phyloP scores from a whole-genome alignment of 2,113 vertebrate species.

The Bubalus kerabau region DNA sequence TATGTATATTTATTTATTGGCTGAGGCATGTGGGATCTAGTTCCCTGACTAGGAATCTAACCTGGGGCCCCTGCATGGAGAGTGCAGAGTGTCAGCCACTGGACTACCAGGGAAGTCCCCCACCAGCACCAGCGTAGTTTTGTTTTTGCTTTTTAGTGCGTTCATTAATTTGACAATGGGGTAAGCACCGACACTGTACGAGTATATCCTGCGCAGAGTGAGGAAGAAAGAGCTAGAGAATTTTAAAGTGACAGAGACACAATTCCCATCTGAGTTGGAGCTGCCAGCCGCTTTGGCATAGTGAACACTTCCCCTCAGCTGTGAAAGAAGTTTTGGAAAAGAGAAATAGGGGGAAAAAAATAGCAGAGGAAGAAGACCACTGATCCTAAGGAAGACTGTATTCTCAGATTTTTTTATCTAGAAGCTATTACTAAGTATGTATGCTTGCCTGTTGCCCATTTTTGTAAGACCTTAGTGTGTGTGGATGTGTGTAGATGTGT shows the following conservation, averaged over 20 bases:
- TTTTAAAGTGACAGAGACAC: background rate
- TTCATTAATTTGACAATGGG: background rate
- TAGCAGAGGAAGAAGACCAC: background rate
- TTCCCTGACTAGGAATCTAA: background rate
- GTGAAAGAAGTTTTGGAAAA: background rate
- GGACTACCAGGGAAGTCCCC: background rate
- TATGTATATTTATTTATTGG: background rate
- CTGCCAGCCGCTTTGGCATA: background rate
- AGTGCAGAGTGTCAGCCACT: background rate
- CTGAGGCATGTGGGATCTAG: background rate
- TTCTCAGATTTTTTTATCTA: background rate
- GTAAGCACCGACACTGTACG: background rate
- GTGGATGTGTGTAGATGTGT: background rate
- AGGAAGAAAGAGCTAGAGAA: background rate
- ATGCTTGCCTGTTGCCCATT: background rate
- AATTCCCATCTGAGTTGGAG: background rate
- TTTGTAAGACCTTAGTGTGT: background rate
- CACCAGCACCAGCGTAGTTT: background rate
- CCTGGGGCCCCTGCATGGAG: background rate
- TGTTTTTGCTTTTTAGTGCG: background rate
- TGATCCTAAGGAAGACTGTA: background rate
- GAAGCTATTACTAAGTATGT: background rate
- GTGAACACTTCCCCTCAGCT: background rate
- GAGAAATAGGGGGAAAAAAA: background rate
- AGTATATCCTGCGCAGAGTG: background rate